These are phyloP conservation scores for Nerophis ophidion DNA, from an alignment of 2,113 vertebrate genomes.

Conservation along the genomic window DNA sequence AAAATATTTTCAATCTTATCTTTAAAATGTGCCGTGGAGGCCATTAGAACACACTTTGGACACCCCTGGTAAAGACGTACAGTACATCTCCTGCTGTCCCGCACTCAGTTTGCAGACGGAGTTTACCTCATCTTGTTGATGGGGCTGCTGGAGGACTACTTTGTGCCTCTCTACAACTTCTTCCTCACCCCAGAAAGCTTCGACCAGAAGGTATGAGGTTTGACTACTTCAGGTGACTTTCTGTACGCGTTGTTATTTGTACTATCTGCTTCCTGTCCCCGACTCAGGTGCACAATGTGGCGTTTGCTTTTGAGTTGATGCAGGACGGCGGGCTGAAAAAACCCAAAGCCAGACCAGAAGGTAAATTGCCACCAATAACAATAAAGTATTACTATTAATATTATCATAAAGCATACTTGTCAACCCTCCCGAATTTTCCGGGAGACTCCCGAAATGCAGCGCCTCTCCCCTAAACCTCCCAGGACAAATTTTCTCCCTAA, in stretches of 20 bases:
- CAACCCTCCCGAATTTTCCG: too few relatives aligned
- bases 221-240: too few relatives aligned
- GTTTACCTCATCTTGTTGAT: conserved; percentile 93
- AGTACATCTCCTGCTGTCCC: too few relatives aligned
- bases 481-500: too few relatives aligned
- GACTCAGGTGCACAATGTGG: conserved; percentile 90
- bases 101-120: conserved; percentile 89
- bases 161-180: conserved; percentile 93
- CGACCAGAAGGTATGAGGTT: conserved; percentile 81
- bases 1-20: too few relatives aligned
- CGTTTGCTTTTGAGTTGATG: conserved; percentile 96
- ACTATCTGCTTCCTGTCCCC: conserved; percentile 34
- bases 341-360: conserved; percentile 94
- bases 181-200: conserved; percentile 92
- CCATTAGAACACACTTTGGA: too few relatives aligned
- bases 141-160: conserved; percentile 92
- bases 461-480: too few relatives aligned
- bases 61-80: too few relatives aligned
- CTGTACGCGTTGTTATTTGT: neutral
- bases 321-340: conserved; percentile 91
- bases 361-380: conserved; percentile 54
- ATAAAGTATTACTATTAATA: too few relatives aligned
- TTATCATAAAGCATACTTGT: too few relatives aligned
- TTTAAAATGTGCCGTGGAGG: too few relatives aligned
- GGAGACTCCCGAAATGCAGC: too few relatives aligned